Evolutionary conservation across 2,888 invertebrate genomes (phyloP), one percentile per base, ranked within the genome.

Genomic region (Sclerodermus sp.): DNA sequence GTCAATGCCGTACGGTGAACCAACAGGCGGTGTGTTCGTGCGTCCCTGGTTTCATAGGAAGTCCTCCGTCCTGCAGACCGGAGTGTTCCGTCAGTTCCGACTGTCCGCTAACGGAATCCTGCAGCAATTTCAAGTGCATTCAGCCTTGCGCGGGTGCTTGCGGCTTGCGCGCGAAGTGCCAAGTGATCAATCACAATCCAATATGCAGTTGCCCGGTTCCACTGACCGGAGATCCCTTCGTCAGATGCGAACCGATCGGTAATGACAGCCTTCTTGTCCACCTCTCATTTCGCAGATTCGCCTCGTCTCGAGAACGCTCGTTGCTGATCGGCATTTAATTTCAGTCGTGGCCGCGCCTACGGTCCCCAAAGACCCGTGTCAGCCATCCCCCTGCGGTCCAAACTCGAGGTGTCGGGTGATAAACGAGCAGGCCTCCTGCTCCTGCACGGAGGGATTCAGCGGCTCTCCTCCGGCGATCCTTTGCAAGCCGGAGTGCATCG

Each of bases 161-260:
- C 70, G 93, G 92, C 45, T 79, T 82, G 49, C 88, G 90, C 71
- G 91, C 93, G 16, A 79, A 88, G 53, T 93, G 93, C 74, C 84
- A 87, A 58, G 90, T 91, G 15, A 85, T 89, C 13, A 90, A 91
- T 76, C 93, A 93, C 74, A 85, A 84, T 67, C 85, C 91, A 14
- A 83, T 89, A 45, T 92, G 92, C 70, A 86, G 87, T 56, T 93
- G 93, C 72, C 84, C 87, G 62, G 87, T 87, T 75, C 91, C 91
- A 55, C 91, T 86, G 72, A 85, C 86, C 58, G 93, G 93, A 50
- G 89, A 93, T 77, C 87, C 92, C 38, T 80, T 84, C 44, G 73
- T 76, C 44, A 80, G 82, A 40, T 89, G 18, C 23, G 23, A 23
- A 23, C 23, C 23, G 23, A 23, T 5, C 23, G 23, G 3, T 8